Evolutionary conservation across 2,888 invertebrate genomes (phyloP).

Genomic region (Pantelozetes paolii): DNA sequence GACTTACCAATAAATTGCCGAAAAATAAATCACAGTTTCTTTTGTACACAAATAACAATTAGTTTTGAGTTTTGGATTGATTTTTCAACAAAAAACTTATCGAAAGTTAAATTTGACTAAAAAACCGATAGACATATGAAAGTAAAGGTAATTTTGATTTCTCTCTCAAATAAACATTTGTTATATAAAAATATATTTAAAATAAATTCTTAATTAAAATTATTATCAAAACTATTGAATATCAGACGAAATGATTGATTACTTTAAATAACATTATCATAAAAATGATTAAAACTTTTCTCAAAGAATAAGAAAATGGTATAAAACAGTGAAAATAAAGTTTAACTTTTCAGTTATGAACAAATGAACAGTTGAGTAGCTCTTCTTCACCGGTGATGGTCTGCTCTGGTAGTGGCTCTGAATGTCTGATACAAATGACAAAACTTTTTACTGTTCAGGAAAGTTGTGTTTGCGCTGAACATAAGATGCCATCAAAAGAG

Average conservation of each 20-base stretch:
- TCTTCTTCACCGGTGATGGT: conserved; percentile 25
- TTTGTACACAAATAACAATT: conserved; percentile 4
- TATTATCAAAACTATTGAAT: neutral
- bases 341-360: neutral
- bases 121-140: conserved; percentile 15
- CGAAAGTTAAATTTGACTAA: neutral
- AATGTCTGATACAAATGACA: neutral
- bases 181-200: neutral
- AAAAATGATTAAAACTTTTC: neutral
- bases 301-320: neutral
- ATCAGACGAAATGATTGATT: conserved; percentile 14
- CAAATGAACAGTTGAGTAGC: neutral
- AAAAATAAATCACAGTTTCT: conserved; percentile 6
- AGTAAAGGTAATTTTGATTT: conserved; percentile 13
- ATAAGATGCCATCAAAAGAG: conserved; percentile 1
- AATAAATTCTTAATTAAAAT: conserved; percentile 9
- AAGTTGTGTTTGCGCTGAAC: conserved; percentile 14
- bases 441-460: conserved; percentile 6
- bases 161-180: neutral
- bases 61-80: neutral
- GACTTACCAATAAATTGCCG: neutral
- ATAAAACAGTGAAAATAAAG: neutral
- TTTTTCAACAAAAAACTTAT: neutral
- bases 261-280: neutral
- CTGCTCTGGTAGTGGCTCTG: neutral